Evolutionary conservation across 92 coral and sea anemone species (phyloP), one percentile per base, ranked within the genome.

Genomic region (Zoanthus sociatus): DNA sequence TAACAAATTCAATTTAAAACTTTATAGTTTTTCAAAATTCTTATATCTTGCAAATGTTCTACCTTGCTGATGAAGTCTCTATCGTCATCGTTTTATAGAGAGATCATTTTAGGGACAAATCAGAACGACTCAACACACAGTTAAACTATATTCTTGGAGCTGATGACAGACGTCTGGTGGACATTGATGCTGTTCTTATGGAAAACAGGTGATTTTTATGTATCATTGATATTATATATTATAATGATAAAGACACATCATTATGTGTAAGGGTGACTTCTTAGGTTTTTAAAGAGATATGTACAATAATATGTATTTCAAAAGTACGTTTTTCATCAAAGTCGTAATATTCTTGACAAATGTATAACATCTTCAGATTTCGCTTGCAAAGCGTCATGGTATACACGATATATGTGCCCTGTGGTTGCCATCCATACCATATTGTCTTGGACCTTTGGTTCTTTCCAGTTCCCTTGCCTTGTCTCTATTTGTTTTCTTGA

Each of bases 141-240:
- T 94, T 97, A 16, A 97, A 97, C 88, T 97, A 90, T 66, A 97
- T 97, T 78, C 94, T 97, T 37, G 98, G 99, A 42, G 99, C 97
- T 84, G 99, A 97, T 88, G 99, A 97, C 78, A 87, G 94, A 78
- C 83, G 99, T 50, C 87, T 97, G 32, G 99, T 97, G 7, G 99
- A 97, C 72, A 89, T 97, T 58, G 99, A 97, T 89, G 96, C 99
- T 46, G 92, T 95, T 18, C 93, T 97, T 21, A 91, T 95, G 94
- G 99, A 93, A 82, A 97, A 97, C 88, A 97, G 98, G 99, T 97
- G 76, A 48, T 50, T 50, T 50, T 50, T 50, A 1, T 50, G 55
- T 0, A 44, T 18, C 60, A 32, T 17, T 14, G 6, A 48, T 6
- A 32, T 26, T 11, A 9, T 30, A 6, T 4, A n/a, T 75, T 17